phyloP scores from a whole-genome alignment of 2,888 invertebrate species.

The Agrochola lota region DNA sequence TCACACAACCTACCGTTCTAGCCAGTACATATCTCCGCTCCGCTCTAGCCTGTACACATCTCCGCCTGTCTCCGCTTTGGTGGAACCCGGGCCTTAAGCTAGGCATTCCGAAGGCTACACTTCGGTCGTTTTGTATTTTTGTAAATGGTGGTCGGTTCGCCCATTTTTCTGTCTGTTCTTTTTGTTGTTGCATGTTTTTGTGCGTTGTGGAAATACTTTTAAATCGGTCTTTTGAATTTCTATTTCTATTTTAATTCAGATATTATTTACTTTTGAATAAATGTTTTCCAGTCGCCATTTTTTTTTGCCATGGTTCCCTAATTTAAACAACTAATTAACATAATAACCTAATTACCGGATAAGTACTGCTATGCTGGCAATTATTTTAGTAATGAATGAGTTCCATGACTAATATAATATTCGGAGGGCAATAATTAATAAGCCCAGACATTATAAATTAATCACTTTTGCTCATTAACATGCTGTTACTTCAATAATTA shows the following conservation, averaged over 20 bases:
- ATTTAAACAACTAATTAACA: conserved; percentile 8
- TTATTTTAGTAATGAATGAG: conserved; percentile 33
- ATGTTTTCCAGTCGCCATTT: neutral
- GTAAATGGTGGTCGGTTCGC: conserved; percentile 6
- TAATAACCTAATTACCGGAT: conserved; percentile 28
- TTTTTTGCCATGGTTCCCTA: neutral
- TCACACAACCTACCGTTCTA: no score
- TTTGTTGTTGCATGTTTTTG: neutral
- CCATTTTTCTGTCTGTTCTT: conserved; percentile 3
- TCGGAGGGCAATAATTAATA: conserved; percentile 27
- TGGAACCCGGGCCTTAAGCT: neutral
- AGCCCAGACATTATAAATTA: conserved; percentile 27
- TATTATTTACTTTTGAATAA: neutral
- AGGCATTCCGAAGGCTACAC: conserved; percentile 4
- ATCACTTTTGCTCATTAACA: conserved; percentile 32
- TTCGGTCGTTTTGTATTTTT: conserved; percentile 17
- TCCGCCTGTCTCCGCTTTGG: no score
- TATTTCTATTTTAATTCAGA: no score
- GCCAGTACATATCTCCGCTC: no score
- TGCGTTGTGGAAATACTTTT: neutral
- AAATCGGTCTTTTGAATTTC: neutral
- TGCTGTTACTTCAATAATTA: neutral
- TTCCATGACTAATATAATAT: conserved; percentile 10
- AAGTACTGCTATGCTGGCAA: neutral
- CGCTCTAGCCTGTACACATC: no score